Conservation (phyloP, 2,797 vertebrate genomes). For the Buphagus erythrorhynchus region DNA sequence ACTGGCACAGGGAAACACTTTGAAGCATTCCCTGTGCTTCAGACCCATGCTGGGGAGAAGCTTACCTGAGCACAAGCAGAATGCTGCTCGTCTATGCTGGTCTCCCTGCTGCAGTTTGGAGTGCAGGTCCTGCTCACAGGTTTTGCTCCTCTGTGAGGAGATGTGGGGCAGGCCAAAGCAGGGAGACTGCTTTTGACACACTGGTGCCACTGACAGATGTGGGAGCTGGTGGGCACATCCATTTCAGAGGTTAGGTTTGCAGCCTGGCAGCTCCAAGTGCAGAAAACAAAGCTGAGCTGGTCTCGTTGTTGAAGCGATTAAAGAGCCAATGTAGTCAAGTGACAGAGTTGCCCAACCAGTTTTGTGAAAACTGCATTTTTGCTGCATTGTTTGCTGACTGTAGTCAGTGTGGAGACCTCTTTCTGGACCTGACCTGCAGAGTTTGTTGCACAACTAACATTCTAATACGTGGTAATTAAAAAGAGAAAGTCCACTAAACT, state of each 20-base stretch:
- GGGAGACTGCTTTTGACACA: not conserved
- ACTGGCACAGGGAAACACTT: not conserved
- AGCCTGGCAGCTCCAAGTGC: not conserved
- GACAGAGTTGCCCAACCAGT: constrained; percentile 55
- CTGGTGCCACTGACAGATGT: accelerated
- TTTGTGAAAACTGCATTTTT: constrained; percentile 2
- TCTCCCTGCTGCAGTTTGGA: not conserved
- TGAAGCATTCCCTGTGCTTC: not conserved
- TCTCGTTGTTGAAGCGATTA: not conserved
- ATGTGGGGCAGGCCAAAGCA: not conserved
- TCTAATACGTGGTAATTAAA: not conserved
- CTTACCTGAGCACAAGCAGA: no score
- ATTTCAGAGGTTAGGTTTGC: not conserved
- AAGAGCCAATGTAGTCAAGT: constrained; percentile 1
- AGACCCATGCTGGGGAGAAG: accelerated
- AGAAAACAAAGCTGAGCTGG: constrained; percentile 19
- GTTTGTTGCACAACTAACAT: not conserved
- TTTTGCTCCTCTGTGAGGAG: not conserved
- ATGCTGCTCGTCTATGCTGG: not conserved
- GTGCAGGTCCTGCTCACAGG: not conserved
- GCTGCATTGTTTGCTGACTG: not conserved
- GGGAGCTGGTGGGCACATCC: not conserved
- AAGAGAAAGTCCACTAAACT: not conserved
- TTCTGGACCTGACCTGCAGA: not conserved
- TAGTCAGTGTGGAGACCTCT: not conserved